phyloP scores from a whole-genome alignment of 2,113 vertebrate genomes.

The Ailurus styani region DNA sequence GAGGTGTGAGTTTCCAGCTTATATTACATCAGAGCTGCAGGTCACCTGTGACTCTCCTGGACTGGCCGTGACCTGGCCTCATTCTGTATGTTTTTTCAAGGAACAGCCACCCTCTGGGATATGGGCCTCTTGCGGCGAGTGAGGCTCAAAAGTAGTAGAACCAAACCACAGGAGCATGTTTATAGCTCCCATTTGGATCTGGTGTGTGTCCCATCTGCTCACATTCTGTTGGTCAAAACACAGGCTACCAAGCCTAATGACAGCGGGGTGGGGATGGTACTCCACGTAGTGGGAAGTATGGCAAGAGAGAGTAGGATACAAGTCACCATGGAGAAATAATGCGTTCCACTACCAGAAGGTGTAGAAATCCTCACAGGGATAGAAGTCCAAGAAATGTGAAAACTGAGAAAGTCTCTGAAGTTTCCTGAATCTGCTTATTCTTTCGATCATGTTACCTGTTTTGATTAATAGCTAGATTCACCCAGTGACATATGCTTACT shows the following conservation, averaged over 20 bases:
- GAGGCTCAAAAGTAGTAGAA: background rate
- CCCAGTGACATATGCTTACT: background rate
- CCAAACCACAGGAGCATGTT: too few relatives aligned
- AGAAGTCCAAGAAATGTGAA: background rate
- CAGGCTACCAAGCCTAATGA: background rate
- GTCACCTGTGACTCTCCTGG: background rate
- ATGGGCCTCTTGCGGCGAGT: rapidly evolving
- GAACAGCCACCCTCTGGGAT: background rate
- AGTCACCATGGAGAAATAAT: background rate
- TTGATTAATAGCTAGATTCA: background rate
- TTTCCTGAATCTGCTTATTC: background rate
- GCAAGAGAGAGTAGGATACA: background rate
- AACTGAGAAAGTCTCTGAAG: background rate
- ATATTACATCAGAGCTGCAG: background rate
- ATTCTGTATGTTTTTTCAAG: background rate
- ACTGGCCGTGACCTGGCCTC: background rate
- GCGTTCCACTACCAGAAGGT: background rate
- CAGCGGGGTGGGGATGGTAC: background rate
- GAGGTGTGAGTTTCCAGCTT: background rate
- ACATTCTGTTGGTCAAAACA: background rate
- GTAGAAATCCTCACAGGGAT: background rate
- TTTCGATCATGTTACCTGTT: background rate
- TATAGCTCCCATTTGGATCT: background rate
- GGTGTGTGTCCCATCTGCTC: background rate
- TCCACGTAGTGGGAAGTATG: background rate